A percentile compares a stretch with the other conserved stretches of the same genome.
Evolutionary conservation across 2,797 vertebrate species (phyloP).

Genomic region (Acanthurus leucopareius): DNA sequence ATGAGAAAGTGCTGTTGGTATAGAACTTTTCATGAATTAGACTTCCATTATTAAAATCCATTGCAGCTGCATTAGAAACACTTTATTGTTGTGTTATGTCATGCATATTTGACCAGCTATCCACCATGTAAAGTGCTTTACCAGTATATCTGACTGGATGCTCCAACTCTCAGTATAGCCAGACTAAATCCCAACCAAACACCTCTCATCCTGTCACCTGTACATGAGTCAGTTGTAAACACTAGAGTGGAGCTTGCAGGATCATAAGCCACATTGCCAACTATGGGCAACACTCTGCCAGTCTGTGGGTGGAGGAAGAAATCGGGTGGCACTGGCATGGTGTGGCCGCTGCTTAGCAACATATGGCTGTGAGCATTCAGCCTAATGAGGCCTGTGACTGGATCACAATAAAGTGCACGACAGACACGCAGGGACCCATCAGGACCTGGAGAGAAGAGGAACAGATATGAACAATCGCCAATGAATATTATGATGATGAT

Average conservation of each 20-base stretch:
- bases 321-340: conserved; percentile 82
- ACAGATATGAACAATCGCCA: background rate
- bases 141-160: background rate
- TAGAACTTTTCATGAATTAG: background rate
- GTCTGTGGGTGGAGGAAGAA: conserved; percentile 91
- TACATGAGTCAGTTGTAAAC: conserved; percentile 80
- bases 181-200: too few relatives aligned
- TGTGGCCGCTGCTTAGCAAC: conserved; percentile 85
- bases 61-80: background rate
- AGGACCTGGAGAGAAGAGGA: conserved; percentile 70
- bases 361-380: conserved; percentile 83
- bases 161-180: too few relatives aligned
- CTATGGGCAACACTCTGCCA: conserved; percentile 85
- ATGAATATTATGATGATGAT: background rate
- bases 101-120: background rate
- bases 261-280: conserved; percentile 90
- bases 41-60: background rate
- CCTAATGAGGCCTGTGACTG: conserved; percentile 84
- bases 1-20: background rate
- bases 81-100: background rate
- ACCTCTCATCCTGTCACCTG: conserved; percentile 65
- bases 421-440: conserved; percentile 72
- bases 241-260: conserved; percentile 83
- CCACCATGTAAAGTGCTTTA: background rate
- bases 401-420: conserved; percentile 77